Conservation (phyloP, 92 coral and sea anemone genomes). For the Paramuricea clavata region DNA sequence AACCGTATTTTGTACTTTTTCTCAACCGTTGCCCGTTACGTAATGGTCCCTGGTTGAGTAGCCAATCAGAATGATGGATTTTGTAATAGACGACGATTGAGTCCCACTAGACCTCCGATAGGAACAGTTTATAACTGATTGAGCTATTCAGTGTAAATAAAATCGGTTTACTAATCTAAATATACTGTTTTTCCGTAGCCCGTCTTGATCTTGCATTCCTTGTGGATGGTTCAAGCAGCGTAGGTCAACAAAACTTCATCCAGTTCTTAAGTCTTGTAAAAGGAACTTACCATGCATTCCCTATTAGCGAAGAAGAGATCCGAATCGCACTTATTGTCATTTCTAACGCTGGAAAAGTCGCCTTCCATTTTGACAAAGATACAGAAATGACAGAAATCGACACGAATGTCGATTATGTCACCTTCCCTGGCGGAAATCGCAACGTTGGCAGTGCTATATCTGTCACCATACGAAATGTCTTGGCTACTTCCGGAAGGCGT, state of each 20-base stretch:
- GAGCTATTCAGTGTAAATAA: background rate
- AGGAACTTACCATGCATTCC: slow-evolving; percentile 71
- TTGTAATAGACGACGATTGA: too few species aligned
- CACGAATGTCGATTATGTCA: slow-evolving; percentile 69
- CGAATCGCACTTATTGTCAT: slow-evolving; percentile 61
- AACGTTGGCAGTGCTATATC: slow-evolving; percentile 74
- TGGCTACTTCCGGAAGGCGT: slow-evolving; percentile 71
- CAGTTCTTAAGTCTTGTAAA: slow-evolving; percentile 71
- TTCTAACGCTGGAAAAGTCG: slow-evolving; percentile 58
- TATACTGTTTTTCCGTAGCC: background rate
- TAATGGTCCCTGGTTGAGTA: too few species aligned
- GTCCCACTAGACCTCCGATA: background rate
- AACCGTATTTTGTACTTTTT: too few species aligned
- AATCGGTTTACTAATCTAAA: background rate
- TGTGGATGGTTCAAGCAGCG: slow-evolving; percentile 85
- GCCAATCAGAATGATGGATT: too few species aligned
- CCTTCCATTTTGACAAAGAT: slow-evolving; percentile 80
- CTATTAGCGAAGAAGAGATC: slow-evolving; percentile 50
- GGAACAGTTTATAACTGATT: background rate
- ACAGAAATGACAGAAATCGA: slow-evolving; percentile 71
- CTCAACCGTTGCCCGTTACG: too few species aligned
- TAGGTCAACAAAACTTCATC: slow-evolving; percentile 78
- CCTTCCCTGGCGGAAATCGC: slow-evolving; percentile 77
- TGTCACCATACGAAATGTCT: slow-evolving; percentile 66
- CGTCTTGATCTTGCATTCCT: slow-evolving; percentile 81